Percentiles rank a stretch among this genome's conserved stretches.
phyloP scores from a whole-genome alignment of 2,113 vertebrate species.

The Onychostruthus taczanowskii region DNA sequence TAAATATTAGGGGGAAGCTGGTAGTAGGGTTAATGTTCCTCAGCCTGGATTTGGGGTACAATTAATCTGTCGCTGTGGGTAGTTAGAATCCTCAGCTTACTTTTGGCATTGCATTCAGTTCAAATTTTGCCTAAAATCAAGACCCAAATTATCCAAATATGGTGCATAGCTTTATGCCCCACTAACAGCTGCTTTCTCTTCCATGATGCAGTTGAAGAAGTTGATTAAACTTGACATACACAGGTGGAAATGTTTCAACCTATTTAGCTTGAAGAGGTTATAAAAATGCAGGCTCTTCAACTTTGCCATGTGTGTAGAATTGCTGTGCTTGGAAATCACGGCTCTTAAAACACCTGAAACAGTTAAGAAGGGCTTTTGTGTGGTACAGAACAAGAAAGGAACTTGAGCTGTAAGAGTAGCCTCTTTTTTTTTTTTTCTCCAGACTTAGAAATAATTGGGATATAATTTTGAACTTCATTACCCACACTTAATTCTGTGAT shows the following conservation, averaged over 20 bases:
- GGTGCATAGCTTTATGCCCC: background rate
- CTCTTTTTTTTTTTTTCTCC: background rate
- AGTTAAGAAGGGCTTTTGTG: background rate
- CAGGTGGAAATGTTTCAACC: background rate
- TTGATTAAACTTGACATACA: background rate
- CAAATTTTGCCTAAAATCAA: background rate
- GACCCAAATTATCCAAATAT: background rate
- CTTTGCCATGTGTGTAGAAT: background rate
- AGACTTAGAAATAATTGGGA: background rate
- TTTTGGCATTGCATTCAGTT: background rate
- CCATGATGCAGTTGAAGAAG: background rate
- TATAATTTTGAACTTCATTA: background rate
- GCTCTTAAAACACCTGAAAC: background rate
- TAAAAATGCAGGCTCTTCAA: background rate
- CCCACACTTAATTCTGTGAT: background rate
- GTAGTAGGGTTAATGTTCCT: background rate
- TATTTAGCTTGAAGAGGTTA: background rate
- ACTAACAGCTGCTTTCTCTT: background rate
- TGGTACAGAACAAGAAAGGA: fast-evolving
- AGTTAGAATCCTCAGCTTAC: background rate
- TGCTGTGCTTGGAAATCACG: background rate
- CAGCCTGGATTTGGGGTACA: background rate
- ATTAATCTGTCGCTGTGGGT: fast-evolving
- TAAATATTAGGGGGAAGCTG: background rate
- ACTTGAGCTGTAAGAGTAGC: background rate